Evolutionary conservation across 2,888 invertebrate genomes (phyloP), one percentile per base, ranked within the genome.

Genomic region (Leucoma salicis): DNA sequence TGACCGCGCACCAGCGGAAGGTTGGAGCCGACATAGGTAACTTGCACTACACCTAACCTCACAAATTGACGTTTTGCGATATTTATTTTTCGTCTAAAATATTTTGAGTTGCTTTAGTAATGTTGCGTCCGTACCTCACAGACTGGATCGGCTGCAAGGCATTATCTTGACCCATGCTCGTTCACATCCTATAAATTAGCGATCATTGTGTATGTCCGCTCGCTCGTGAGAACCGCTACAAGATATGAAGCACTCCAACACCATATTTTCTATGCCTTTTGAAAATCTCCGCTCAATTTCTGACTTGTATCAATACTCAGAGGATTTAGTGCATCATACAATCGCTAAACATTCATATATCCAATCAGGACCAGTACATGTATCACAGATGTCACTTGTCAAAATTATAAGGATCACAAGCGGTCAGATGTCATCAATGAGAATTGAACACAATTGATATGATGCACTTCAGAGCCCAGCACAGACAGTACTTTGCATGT

Each of bases 1-100:
- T 92, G 92, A 91, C 92, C 88, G 92, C 92, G 82, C 92, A 92
- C 90, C 91, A 92, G 90, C 91, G 92, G 92, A 92, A 92, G 91
- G 91, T 92, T 88, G 92, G 92, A 91, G 89, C 87, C 85, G 92
- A 92, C 83, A 91, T 92, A 92, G 92, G 92, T 92, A 92, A 92
- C 92, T 88, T 89, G 89, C 88, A 90, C 88, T 68, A 85, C 83
- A 87, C 88, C 84, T 87, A 87, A 87, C 86, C 85, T 84, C 88
- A 87, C 84, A 85, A 82, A 79, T 86, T 82, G 83, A 83, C 82
- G 82, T 85, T 83, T 87, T 88, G 78, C 83, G 80, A 84, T 78
- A 81, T 82, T 85, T 84, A 77, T 83, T 84, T 86, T 88, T 78
- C 84, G 82, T 88, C 85, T 87, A 85, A 85, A 84, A 78, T 83